Evolutionary conservation across 2,888 invertebrate species (phyloP).

Genomic region (Agrypnus murinus): DNA sequence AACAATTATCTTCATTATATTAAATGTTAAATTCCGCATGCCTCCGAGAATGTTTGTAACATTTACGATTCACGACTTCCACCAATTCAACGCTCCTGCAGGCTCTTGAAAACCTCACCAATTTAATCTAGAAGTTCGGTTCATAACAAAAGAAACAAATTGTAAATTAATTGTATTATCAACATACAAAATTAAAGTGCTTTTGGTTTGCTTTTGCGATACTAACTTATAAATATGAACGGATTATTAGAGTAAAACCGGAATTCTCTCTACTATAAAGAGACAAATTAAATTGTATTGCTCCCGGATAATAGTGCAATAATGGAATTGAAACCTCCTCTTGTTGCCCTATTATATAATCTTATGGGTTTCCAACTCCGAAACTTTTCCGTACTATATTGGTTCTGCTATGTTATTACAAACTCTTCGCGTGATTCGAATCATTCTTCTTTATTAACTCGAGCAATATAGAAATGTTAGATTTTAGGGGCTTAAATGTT

Average conservation of each 20-base stretch:
- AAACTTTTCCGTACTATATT: slow-evolving; percentile 20
- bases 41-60: slow-evolving; percentile 3
- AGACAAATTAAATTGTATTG: slow-evolving; percentile 24
- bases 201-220: background rate
- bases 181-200: slow-evolving; percentile 8
- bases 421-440: slow-evolving; percentile 18
- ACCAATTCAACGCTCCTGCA: background rate
- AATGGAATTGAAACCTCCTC: slow-evolving; percentile 30
- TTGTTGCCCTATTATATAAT: slow-evolving; percentile 22
- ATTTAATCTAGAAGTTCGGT: slow-evolving; percentile 16
- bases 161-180: slow-evolving; percentile 20
- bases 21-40: slow-evolving; percentile 36
- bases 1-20: slow-evolving; percentile 50
- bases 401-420: slow-evolving; percentile 17
- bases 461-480: background rate
- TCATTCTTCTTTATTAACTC: slow-evolving; percentile 1
- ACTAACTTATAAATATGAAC: slow-evolving; percentile 15
- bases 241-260: background rate
- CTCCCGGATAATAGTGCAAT: slow-evolving; percentile 18
- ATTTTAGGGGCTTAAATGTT: background rate
- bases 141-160: slow-evolving; percentile 19
- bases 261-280: background rate
- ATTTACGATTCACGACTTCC: background rate
- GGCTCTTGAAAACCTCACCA: background rate
- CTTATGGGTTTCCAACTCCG: slow-evolving; percentile 7